Percentiles rank a stretch among this genome's conserved stretches.
Conservation (phyloP, 2,888 invertebrate species). For the Polietes domitor region DNA sequence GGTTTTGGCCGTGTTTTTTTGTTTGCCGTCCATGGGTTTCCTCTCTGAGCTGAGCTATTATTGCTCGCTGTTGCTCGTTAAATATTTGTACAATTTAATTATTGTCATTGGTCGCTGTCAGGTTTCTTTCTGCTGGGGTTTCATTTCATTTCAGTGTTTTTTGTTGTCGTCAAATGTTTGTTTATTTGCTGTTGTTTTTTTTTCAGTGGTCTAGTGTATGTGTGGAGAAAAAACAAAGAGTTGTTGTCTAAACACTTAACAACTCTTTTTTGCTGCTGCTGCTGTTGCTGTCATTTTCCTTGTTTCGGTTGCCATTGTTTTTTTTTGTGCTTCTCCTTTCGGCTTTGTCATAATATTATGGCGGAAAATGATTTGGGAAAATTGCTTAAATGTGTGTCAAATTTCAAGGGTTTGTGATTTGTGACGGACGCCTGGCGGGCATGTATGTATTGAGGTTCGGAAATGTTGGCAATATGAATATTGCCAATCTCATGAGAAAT, state of each 20-base stretch:
- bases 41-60: conserved; percentile 30
- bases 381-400: conserved; percentile 50
- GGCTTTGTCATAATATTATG: conserved; percentile 47
- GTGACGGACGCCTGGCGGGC: neutral
- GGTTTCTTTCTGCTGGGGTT: conserved; percentile 20
- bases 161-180: conserved; percentile 31
- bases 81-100: conserved; percentile 71
- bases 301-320: conserved; percentile 9
- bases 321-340: conserved; percentile 23
- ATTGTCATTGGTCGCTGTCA: conserved; percentile 64
- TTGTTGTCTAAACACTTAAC: conserved; percentile 50
- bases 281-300: conserved; percentile 14
- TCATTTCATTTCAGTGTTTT: too few relatives aligned
- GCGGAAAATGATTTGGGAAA: conserved; percentile 57
- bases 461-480: too few relatives aligned
- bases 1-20: conserved; percentile 26
- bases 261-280: conserved; percentile 19
- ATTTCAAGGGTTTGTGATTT: conserved; percentile 31
- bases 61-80: conserved; percentile 63
- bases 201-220: conserved; percentile 13
- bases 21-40: neutral
- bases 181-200: neutral
- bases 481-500: too few relatives aligned
- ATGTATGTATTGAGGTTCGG: too few relatives aligned
- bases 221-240: conserved; percentile 42